These are phyloP conservation scores for Nestor notabilis DNA, from an alignment of 2,113 vertebrate genomes.

Conservation along the genomic window DNA sequence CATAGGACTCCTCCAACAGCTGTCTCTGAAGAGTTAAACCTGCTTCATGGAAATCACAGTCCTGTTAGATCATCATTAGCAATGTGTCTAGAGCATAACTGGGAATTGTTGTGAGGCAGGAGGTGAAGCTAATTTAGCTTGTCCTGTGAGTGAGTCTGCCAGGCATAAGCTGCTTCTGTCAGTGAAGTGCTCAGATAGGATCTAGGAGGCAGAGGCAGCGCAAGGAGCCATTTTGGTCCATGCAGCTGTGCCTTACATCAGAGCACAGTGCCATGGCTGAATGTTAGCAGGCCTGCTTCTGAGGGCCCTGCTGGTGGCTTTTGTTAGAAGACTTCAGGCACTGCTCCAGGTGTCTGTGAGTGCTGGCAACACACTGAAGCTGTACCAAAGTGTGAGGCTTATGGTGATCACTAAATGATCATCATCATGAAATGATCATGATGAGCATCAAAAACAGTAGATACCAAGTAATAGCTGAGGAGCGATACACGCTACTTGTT, in stretches of 20 bases:
- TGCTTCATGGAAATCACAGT: neutral
- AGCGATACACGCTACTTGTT: neutral
- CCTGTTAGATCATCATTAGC: neutral
- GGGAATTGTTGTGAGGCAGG: neutral
- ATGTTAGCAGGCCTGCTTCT: neutral
- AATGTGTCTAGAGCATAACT: neutral
- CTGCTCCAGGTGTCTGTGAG: neutral
- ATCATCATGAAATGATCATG: neutral
- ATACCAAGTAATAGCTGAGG: neutral
- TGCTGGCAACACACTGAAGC: neutral
- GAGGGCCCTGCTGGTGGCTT: neutral
- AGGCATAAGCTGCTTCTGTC: neutral
- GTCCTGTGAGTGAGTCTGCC: neutral
- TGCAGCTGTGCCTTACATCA: neutral
- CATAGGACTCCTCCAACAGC: neutral
- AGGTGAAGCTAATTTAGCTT: neutral
- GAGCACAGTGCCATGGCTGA: neutral
- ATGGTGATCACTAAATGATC: neutral
- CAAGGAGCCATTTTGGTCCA: neutral
- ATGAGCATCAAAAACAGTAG: neutral
- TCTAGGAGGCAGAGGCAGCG: accelerated
- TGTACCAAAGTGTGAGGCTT: neutral
- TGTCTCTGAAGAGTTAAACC: neutral
- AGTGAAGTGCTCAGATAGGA: neutral
- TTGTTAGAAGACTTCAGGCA: neutral